Base-by-base conservation (phyloP, 2,888 invertebrate genomes). In the Phymatocera aterrima region DNA sequence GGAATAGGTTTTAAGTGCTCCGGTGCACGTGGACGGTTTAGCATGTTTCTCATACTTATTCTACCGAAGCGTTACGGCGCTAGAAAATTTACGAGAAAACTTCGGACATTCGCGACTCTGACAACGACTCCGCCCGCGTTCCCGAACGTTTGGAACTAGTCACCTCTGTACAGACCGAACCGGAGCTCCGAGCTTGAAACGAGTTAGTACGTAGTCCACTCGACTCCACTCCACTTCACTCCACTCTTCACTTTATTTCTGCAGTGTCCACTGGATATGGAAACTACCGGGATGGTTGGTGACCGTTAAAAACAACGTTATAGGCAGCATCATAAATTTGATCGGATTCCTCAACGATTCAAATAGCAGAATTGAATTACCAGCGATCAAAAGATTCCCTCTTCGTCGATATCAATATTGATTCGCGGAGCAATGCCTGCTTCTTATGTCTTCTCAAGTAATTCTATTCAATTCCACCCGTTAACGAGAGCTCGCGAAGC, bases 71-170 rank as follows among this genome's bases (percentile, higher is more conserved):
- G 68, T 68, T 43, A 43, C 21, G 46, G 46, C 24, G 68, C 28
- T 43, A 68, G 46, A 68, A n/a, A 68, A 68, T 68, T 68, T 68
- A 68, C 68, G 68, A 68, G 68, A 43, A 68, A 68, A 68, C 43
- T 68, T 68, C 46, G 6, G 24, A 12, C 40, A 34, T 46, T 43
- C 43, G 15, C 34, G 37, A 37, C 15, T 37, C 61, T n/a, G 12
- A 28, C 61, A 6, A 37, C n/a, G 61, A 64, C 60, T 60, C 31
- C 37, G 24, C 68, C 21, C 46, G n/a, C n/a, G n/a, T n/a, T n/a
- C n/a, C n/a, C 43, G 46, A 68, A 43, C 28, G 40, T 18, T 68
- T 46, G 21, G 28, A 68, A 24, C 68, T 46, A 8, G 64, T 64
- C 37, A 37, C 37, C 21, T n/a, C n/a, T n/a, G n/a, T n/a, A n/a